Percentiles rank a stretch among this genome's conserved stretches.
Evolutionary conservation across 2,888 invertebrate species (phyloP).

Genomic region (Tethea ocularis): DNA sequence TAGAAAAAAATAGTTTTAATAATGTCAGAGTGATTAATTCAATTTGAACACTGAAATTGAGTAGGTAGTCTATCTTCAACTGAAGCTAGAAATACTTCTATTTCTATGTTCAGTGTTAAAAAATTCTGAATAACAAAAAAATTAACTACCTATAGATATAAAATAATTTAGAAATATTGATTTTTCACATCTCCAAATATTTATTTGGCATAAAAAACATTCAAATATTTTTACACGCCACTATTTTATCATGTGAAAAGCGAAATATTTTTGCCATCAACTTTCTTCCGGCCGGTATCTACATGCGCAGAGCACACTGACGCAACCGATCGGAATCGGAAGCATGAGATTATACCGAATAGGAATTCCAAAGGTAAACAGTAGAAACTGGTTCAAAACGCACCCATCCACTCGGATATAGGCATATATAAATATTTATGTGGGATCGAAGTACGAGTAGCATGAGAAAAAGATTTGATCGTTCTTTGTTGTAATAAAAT

Average conservation of each 20-base stretch:
- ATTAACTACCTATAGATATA: no score
- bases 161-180: neutral
- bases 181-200: neutral
- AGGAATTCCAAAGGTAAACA: conserved; percentile 37
- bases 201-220: conserved; percentile 11
- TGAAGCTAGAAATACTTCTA: no score
- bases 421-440: conserved; percentile 33
- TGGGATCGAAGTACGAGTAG: conserved; percentile 8
- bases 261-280: conserved; percentile 45
- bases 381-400: conserved; percentile 33
- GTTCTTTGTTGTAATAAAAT: neutral
- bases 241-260: conserved; percentile 40
- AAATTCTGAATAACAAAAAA: no score
- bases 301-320: conserved; percentile 29
- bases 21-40: no score
- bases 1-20: no score
- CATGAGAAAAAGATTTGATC: neutral
- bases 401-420: conserved; percentile 15
- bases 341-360: conserved; percentile 30
- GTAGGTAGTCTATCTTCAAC: no score
- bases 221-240: conserved; percentile 14
- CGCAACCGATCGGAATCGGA: conserved; percentile 41
- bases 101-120: no score
- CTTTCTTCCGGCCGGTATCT: conserved; percentile 44
- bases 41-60: no score